phyloP scores from a whole-genome alignment of 1,140 invertebrate genomes.

The Tenebrio molitor region DNA sequence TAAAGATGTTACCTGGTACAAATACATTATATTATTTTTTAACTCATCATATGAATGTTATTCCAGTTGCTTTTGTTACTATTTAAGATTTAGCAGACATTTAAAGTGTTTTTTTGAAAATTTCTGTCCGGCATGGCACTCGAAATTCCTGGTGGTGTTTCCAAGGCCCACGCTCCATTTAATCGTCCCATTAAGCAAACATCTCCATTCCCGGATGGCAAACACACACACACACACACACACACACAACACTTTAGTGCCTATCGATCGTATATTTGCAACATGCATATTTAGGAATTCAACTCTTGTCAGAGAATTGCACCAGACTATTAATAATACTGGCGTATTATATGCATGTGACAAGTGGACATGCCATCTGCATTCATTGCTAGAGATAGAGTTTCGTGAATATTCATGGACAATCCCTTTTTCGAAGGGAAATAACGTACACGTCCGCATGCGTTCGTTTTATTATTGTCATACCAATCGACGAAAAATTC shows the following conservation, averaged over 20 bases:
- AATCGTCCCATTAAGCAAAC: background rate
- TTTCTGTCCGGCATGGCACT: too few species aligned
- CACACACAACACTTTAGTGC: constrained; percentile 32
- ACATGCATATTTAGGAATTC: constrained; percentile 40
- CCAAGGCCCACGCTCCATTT: too few species aligned
- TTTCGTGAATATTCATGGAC: constrained; percentile 46
- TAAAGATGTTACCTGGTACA: too few species aligned
- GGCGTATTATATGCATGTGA: constrained; percentile 46
- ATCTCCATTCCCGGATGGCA: constrained; percentile 20
- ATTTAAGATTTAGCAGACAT: too few species aligned
- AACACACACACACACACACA: too few species aligned
- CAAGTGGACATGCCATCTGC: constrained; percentile 48
- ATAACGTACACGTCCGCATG: constrained; percentile 34
- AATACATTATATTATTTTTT: too few species aligned
- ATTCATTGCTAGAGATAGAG: constrained; percentile 45
- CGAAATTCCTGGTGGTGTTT: too few species aligned
- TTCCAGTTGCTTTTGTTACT: too few species aligned
- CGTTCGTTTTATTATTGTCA: constrained; percentile 34
- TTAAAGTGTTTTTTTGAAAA: too few species aligned
- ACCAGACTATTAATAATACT: constrained; percentile 47
- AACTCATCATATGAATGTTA: too few species aligned
- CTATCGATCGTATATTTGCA: constrained; percentile 39
- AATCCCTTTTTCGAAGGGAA: constrained; percentile 37
- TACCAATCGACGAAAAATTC: constrained; percentile 38
- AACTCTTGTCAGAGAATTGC: constrained; percentile 43